Evolutionary conservation across 2,797 vertebrate species (phyloP).

Genomic region (Rhabdomys pumilio): DNA sequence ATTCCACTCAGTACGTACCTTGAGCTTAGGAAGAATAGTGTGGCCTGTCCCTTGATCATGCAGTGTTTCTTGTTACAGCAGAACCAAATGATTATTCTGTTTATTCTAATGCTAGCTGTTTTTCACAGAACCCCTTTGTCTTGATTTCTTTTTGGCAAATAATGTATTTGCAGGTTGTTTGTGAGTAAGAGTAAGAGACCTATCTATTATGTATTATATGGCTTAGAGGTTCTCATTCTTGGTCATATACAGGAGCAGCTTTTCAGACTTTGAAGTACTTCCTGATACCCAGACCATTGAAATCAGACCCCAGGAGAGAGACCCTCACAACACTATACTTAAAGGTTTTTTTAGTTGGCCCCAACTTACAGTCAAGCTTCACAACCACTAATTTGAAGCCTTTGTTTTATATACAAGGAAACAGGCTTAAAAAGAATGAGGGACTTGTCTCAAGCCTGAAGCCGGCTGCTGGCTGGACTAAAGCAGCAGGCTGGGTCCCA

Average conservation of each 20-base stretch:
- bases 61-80: background rate
- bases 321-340: background rate
- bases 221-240: constrained; percentile 53
- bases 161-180: constrained; percentile 19
- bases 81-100: constrained; percentile 33
- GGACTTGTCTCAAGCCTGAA: constrained; percentile 12
- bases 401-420: constrained; percentile 55
- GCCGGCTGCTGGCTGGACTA: background rate
- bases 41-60: background rate
- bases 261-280: background rate
- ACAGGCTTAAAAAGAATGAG: background rate
- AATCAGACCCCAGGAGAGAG: background rate
- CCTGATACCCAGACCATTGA: background rate
- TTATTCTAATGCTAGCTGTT: constrained; percentile 6
- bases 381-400: constrained; percentile 19
- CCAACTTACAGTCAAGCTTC: background rate
- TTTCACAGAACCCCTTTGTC: constrained; percentile 26
- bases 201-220: background rate
- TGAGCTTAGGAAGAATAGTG: background rate
- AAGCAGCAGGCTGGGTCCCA: background rate
- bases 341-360: background rate
- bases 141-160: constrained; percentile 66
- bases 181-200: constrained; percentile 18
- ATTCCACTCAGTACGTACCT: background rate
- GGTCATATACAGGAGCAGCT: background rate